phyloP scores from a whole-genome alignment of 2,888 invertebrate genomes.

The Sinohyriopsis cumingii region DNA sequence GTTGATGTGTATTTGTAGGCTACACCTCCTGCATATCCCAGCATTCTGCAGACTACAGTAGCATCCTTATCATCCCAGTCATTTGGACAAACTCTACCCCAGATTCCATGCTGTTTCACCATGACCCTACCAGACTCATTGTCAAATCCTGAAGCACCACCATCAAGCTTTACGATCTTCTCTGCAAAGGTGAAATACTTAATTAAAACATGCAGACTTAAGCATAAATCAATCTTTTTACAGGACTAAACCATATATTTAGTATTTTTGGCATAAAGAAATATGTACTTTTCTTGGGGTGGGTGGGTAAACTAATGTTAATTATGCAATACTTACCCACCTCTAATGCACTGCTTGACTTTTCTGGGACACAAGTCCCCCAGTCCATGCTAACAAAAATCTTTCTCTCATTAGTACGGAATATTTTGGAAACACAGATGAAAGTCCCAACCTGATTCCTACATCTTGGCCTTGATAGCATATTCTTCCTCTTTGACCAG shows the following conservation, averaged over 20 bases:
- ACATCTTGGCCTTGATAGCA: too few species aligned
- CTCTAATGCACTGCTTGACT: too few species aligned
- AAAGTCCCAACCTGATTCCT: too few species aligned
- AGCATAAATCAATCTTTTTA: not conserved
- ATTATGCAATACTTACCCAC: too few species aligned
- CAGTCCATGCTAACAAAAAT: too few species aligned
- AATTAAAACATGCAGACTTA: not conserved
- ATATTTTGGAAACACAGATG: too few species aligned
- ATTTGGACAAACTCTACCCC: conserved; percentile 82
- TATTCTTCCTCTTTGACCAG: too few species aligned
- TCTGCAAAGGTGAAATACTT: conserved; percentile 22
- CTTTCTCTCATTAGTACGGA: too few species aligned
- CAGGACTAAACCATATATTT: not conserved
- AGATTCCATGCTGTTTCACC: conserved; percentile 80
- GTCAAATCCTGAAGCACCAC: conserved; percentile 28
- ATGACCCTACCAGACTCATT: conserved; percentile 74
- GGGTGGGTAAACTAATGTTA: too few species aligned
- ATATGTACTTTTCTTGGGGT: not conserved
- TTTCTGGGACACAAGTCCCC: too few species aligned
- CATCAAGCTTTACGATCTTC: conserved; percentile 34
- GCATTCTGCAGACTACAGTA: conserved; percentile 52
- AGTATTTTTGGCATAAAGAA: not conserved
- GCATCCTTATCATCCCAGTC: conserved; percentile 58
- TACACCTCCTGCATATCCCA: conserved; percentile 49
- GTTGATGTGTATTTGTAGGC: conserved; percentile 48